Percentiles rank a stretch among this genome's conserved stretches.
These are phyloP conservation scores for Adelosebastes latens DNA, from an alignment of 2,797 vertebrate genomes.

Conservation along the genomic window DNA sequence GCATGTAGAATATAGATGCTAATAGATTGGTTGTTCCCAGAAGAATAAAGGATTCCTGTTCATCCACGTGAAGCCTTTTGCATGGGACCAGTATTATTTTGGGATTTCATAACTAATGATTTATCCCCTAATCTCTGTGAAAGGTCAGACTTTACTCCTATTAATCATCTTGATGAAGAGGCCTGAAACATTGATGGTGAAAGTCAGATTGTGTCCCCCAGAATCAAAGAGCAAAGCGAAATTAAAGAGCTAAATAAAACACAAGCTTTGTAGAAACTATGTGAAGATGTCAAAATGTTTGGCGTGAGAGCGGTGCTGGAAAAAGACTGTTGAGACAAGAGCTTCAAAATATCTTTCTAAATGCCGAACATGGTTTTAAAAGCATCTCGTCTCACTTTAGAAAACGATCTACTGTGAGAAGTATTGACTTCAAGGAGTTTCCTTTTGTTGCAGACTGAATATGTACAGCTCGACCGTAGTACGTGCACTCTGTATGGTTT, in stretches of 20 bases:
- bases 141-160: slow-evolving; percentile 26
- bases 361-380: too few relatives aligned
- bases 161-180: slow-evolving; percentile 7
- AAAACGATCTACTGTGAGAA: background rate
- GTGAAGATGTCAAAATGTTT: background rate
- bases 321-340: background rate
- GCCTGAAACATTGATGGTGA: background rate
- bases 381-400: background rate
- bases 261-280: background rate
- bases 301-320: background rate
- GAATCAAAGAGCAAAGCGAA: background rate
- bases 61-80: background rate
- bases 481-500: background rate
- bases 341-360: background rate
- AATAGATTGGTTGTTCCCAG: background rate
- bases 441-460: background rate
- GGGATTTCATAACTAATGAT: slow-evolving; percentile 11
- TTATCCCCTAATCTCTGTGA: slow-evolving; percentile 15
- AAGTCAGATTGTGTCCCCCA: background rate
- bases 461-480: background rate
- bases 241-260: background rate
- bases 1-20: slow-evolving; percentile 5
- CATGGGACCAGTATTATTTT: background rate
- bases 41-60: background rate
- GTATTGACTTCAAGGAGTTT: background rate